Evolutionary conservation across 2,113 vertebrate species (phyloP).

Genomic region (Oncorhynchus kisutch): DNA sequence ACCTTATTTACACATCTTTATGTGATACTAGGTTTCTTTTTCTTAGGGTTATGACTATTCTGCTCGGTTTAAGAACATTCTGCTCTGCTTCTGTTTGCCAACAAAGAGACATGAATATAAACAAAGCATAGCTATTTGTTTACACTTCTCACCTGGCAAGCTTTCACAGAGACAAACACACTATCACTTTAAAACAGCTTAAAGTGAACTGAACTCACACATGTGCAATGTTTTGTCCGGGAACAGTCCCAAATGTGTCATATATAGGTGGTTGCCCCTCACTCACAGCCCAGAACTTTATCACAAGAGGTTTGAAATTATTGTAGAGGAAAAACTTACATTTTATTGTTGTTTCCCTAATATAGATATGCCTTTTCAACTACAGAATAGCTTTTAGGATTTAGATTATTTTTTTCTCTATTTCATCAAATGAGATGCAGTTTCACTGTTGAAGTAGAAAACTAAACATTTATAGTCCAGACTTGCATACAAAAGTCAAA

Average conservation of each 20-base stretch:
- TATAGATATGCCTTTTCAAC: not conserved
- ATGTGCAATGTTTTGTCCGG: conserved; percentile 55
- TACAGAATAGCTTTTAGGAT: not conserved
- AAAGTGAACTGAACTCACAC: conserved; percentile 23
- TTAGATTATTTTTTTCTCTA: not conserved
- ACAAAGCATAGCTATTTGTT: not conserved
- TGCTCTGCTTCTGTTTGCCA: not conserved
- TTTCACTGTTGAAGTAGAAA: too few relatives aligned
- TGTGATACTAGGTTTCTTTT: too few relatives aligned
- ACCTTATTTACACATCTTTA: too few relatives aligned
- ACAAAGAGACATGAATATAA: not conserved
- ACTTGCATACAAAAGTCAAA: not conserved
- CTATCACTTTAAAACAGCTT: not conserved
- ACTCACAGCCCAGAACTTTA: conserved; percentile 65
- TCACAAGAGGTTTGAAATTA: conserved; percentile 40
- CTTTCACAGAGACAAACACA: not conserved
- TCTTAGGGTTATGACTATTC: not conserved
- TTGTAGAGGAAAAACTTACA: not conserved
- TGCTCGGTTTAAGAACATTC: not conserved
- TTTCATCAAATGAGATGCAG: too few relatives aligned
- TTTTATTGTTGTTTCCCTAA: not conserved
- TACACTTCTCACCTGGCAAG: not conserved
- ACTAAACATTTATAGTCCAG: not conserved
- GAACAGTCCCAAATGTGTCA: conserved; percentile 60
- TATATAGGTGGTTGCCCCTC: conserved; percentile 37